phyloP scores from a whole-genome alignment of 2,888 invertebrate genomes.

The Tinea semifulvella region DNA sequence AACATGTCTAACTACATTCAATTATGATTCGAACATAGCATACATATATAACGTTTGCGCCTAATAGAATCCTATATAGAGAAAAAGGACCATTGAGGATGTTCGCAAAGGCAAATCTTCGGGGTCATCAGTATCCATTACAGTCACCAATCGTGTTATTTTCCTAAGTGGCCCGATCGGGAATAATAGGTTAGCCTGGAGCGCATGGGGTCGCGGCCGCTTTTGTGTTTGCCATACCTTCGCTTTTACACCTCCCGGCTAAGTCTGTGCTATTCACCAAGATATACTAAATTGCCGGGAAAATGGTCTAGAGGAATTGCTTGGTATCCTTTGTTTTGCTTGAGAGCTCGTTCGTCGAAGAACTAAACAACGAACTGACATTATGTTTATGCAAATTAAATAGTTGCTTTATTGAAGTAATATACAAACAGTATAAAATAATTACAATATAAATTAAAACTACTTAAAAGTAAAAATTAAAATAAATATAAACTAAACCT shows the following conservation, averaged over 20 bases:
- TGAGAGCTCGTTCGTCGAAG: no score
- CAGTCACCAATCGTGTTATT: constrained; percentile 33
- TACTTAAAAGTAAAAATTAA: no score
- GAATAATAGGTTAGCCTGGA: constrained; percentile 40
- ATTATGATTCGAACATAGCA: no score
- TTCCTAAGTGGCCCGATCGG: constrained; percentile 37
- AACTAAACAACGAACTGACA: no score
- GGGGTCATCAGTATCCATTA: constrained; percentile 12
- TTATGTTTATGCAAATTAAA: no score
- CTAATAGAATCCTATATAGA: background rate
- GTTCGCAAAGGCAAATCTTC: constrained; percentile 1
- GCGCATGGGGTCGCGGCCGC: constrained; percentile 30
- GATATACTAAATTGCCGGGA: background rate
- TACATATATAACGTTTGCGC: no score
- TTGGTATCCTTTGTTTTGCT: background rate
- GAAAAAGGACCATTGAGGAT: background rate
- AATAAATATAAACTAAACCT: no score
- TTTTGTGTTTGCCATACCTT: constrained; percentile 29
- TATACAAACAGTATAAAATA: no score
- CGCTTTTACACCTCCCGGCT: constrained; percentile 8
- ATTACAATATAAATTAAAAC: no score
- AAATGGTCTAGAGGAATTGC: constrained; percentile 4
- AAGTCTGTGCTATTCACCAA: background rate
- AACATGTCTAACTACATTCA: no score
- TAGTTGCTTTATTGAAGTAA: no score